Evolutionary conservation across 1,140 invertebrate genomes (phyloP), one percentile per base, ranked within the genome.

Genomic region (Theocolax elegans): DNA sequence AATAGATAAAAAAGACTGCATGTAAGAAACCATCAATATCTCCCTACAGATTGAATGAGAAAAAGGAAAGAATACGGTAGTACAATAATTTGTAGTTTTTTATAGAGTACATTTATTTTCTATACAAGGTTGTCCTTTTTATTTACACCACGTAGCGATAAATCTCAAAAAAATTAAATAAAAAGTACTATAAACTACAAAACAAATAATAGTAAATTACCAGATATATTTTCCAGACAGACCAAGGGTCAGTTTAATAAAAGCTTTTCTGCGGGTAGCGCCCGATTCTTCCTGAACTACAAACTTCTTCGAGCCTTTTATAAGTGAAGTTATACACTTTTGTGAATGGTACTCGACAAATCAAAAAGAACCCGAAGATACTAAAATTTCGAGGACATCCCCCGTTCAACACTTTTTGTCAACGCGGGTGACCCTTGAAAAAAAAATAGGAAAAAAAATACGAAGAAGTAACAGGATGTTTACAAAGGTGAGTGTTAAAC

Each of bases 351-450:
- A 56, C 65, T 59, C 29, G 65, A 58, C 42, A 21, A 49, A 59
- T 67, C 42, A 56, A 67, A 56, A 53, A 21, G 46, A 63, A 19
- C 48, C 19, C 42, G n/a, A 25, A 25, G 59, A 23, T n/a, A 44
- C 27, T 60, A 60, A 60, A 60, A 60, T 12, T 31, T 29, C 46
- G 27, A 63, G 59, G 42, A 49, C 42, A 63, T 19, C 35, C 46
- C 25, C 8, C 40, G 40, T 21, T 40, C 19, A 59, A 59, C 44
- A 67, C 65, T 59, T 67, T 65, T 59, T 49, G 42, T 67, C n/a
- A n/a, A n/a, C n/a, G n/a, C n/a, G n/a, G n/a, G n/a, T n/a, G n/a
- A n/a, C n/a, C n/a, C 42, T 44, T 23, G 13, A 53, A 17, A 17
- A 29, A 65, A 65, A 65, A 65, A 23, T 25, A 13, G n/a, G 38